phyloP scores from a whole-genome alignment of 1,140 invertebrate species.

The Aphelenchoides fujianensis region DNA sequence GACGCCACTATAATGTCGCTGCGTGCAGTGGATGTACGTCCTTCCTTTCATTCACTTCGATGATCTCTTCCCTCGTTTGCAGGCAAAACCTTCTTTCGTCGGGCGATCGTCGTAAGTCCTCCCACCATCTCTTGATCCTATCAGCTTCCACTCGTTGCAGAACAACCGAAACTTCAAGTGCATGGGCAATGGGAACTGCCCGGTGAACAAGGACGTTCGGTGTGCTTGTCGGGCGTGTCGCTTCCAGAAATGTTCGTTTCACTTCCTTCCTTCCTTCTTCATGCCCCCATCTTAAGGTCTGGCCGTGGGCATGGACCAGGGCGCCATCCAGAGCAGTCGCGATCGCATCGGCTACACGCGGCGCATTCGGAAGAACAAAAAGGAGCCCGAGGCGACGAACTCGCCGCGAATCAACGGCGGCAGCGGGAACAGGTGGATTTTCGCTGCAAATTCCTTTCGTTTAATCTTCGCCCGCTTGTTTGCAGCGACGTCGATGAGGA shows the following conservation, averaged over 20 bases:
- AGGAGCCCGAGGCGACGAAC: not conserved
- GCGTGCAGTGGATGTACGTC: conserved; percentile 35
- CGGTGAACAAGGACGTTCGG: conserved; percentile 58
- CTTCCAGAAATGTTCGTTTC: conserved; percentile 57
- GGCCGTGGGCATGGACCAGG: too few species aligned
- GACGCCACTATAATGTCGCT: conserved; percentile 55
- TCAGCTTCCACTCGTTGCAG: conserved; percentile 38
- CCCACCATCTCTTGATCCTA: too few species aligned
- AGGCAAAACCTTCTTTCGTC: conserved; percentile 58
- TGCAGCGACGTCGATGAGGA: conserved; percentile 31
- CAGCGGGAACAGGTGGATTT: not conserved
- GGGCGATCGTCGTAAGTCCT: conserved; percentile 58
- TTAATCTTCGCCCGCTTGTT: too few species aligned
- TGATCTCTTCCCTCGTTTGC: conserved; percentile 40
- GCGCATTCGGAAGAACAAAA: conserved; percentile 45
- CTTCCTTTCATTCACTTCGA: too few species aligned
- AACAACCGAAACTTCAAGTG: conserved; percentile 60
- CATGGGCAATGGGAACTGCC: conserved; percentile 59
- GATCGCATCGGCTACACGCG: conserved; percentile 62
- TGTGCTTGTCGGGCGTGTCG: conserved; percentile 59
- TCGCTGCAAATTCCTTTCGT: too few species aligned
- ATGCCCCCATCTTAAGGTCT: too few species aligned
- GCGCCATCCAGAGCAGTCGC: conserved; percentile 59
- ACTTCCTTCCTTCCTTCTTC: too few species aligned
- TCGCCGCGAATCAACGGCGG: not conserved